phyloP scores from a whole-genome alignment of 2,113 vertebrate genomes.

The Lepisosteus oculatus region DNA sequence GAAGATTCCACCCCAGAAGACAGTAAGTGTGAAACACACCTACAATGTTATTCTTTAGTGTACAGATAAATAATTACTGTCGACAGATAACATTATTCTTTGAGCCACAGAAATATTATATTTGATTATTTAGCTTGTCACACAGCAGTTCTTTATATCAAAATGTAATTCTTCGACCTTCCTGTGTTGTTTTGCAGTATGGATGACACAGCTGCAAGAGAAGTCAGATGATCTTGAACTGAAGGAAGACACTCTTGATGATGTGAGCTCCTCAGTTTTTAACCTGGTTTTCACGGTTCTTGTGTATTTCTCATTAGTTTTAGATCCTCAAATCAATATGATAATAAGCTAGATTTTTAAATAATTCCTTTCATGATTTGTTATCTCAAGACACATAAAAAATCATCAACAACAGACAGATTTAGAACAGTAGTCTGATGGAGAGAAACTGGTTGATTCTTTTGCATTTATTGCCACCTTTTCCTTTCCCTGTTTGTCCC shows the following conservation, averaged over 20 bases:
- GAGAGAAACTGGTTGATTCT: no score
- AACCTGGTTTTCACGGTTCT: no score
- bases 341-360: no score
- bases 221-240: conserved; percentile 38
- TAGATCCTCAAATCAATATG: no score
- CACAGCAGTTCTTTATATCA: not conserved
- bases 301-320: no score
- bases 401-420: not conserved
- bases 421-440: not conserved
- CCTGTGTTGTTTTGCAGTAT: conserved; percentile 32
- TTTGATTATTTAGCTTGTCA: not conserved
- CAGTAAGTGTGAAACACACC: not conserved
- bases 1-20: no score
- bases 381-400: not conserved
- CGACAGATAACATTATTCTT: not conserved
- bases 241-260: conserved; percentile 29
- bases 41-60: no score
- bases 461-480: not conserved
- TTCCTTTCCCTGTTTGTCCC: not conserved
- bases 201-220: conserved; percentile 43
- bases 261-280: conserved; percentile 34
- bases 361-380: no score
- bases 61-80: not conserved
- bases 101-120: not conserved
- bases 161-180: not conserved